Evolutionary conservation across 2,113 vertebrate genomes (phyloP).

Genomic region (Tylochromis polylepis): DNA sequence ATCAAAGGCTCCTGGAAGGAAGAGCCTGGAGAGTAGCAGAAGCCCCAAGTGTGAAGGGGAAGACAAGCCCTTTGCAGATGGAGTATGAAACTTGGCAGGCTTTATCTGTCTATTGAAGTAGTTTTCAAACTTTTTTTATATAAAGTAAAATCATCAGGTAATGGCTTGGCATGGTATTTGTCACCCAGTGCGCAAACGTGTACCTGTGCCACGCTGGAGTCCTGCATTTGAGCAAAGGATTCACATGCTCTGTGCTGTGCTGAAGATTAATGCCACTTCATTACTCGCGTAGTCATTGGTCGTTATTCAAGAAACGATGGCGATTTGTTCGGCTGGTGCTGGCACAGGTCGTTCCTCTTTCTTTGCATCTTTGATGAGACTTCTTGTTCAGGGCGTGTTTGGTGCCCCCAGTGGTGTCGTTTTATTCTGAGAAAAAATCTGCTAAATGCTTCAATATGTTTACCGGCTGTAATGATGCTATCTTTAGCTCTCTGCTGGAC

Average conservation of each 20-base stretch:
- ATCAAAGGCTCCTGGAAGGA: conserved; percentile 60
- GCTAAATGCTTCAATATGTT: not conserved
- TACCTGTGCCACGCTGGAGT: not conserved
- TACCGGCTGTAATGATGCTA: not conserved
- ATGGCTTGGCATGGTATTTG: not conserved
- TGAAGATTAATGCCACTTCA: not conserved
- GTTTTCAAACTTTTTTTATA: not conserved
- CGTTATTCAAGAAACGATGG: not conserved
- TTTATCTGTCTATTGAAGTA: not conserved
- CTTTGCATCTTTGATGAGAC: not conserved
- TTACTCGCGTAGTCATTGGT: not conserved
- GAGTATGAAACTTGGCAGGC: not conserved
- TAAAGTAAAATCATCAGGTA: not conserved
- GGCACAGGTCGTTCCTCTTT: not conserved
- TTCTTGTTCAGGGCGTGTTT: not conserved
- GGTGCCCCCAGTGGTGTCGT: not conserved
- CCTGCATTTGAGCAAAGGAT: not conserved
- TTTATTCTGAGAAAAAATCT: not conserved
- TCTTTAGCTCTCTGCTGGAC: not conserved
- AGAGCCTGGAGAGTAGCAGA: conserved; percentile 44
- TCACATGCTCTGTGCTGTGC: not conserved
- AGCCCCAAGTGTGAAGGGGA: conserved; percentile 6
- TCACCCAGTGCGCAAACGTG: not conserved
- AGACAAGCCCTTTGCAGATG: not conserved
- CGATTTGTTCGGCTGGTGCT: not conserved